phyloP scores from a whole-genome alignment of 2,888 invertebrate genomes.

The Andrena flavipes region DNA sequence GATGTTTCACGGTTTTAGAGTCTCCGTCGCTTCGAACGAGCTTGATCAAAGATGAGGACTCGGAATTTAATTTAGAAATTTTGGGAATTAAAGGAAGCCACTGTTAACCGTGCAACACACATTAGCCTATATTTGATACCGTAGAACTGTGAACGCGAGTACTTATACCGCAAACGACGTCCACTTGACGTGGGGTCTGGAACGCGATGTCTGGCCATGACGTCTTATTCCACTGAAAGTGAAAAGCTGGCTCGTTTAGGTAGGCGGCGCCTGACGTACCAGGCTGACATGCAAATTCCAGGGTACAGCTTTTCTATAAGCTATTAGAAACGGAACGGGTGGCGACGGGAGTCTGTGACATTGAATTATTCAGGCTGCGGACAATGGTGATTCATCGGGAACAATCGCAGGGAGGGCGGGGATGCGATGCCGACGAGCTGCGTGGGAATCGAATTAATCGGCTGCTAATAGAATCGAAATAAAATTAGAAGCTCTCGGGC shows the following conservation, averaged over 20 bases:
- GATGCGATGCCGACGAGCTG: background rate
- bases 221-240: conserved; percentile 22
- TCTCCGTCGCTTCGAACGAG: background rate
- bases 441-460: background rate
- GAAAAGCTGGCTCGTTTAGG: conserved; percentile 10
- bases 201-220: conserved; percentile 39
- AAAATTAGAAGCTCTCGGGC: conserved; percentile 18
- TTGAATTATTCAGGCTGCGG: conserved; percentile 21
- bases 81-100: background rate
- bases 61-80: background rate
- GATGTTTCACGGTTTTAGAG: background rate
- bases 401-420: background rate
- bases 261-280: background rate
- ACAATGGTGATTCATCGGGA: conserved; percentile 12
- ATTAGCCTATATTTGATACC: conserved; percentile 4
- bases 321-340: background rate
- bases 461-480: conserved; percentile 7
- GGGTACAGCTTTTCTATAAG: background rate
- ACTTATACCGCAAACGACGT: conserved; percentile 24
- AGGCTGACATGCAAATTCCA: background rate
- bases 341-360: background rate
- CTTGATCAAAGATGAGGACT: background rate
- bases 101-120: background rate
- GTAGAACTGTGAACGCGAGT: background rate
- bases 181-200: background rate